phyloP scores from a whole-genome alignment of 37 sponge, comb jelly and placozoan genomes.

The Tethya wilhelma region DNA sequence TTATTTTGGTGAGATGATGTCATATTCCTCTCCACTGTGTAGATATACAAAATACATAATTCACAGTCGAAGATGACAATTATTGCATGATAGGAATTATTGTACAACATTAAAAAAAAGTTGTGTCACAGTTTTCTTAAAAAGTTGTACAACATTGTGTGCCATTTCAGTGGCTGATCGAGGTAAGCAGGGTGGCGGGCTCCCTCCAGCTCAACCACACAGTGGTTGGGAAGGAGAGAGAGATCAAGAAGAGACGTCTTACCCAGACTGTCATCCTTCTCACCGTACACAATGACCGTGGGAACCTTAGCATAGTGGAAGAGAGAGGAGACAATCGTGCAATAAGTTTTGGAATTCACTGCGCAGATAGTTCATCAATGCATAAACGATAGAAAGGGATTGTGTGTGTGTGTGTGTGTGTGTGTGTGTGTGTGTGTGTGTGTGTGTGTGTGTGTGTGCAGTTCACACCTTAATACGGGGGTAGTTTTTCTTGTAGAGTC shows the following conservation, averaged over 20 bases:
- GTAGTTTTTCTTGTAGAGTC: background rate
- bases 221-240: slow-evolving; percentile 15
- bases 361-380: background rate
- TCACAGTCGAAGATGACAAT: too few relatives aligned
- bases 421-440: background rate
- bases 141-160: slow-evolving; percentile 37
- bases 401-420: background rate
- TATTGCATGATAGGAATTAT: too few relatives aligned
- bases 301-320: slow-evolving; percentile 8
- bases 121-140: background rate
- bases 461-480: slow-evolving; percentile 4
- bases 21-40: too few relatives aligned
- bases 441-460: background rate
- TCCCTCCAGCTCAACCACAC: background rate
- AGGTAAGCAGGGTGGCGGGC: slow-evolving; percentile 46
- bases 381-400: background rate
- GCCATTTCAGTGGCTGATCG: slow-evolving; percentile 32
- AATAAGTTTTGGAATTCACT: background rate
- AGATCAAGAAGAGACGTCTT: slow-evolving; percentile 15
- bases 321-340: background rate
- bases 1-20: too few relatives aligned
- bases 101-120: too few relatives aligned
- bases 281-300: slow-evolving; percentile 37
- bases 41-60: too few relatives aligned
- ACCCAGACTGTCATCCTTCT: slow-evolving; percentile 10